Evolutionary conservation across 1,140 invertebrate genomes (phyloP).

Genomic region (Panagrolaimus sp.): DNA sequence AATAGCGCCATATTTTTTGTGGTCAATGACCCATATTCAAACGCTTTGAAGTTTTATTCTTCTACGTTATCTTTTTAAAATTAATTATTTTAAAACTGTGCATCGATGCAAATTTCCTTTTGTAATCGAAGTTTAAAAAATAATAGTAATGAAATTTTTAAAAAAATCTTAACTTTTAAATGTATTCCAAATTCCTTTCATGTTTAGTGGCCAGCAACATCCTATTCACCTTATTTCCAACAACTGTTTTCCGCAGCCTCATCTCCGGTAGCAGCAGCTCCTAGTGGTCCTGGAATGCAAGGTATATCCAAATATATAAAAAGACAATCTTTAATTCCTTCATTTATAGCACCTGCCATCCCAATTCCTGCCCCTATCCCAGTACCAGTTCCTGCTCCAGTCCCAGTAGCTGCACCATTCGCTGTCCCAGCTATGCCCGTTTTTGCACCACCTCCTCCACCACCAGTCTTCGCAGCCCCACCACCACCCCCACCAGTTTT

Average conservation of each 20-base stretch:
- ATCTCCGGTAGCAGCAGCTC: conserved; percentile 29
- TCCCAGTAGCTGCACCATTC: neutral
- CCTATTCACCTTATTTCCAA: conserved; percentile 41
- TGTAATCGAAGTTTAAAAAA: too few relatives aligned
- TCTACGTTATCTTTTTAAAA: too few relatives aligned
- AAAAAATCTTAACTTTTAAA: too few relatives aligned
- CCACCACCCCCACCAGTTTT: neutral
- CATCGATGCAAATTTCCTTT: too few relatives aligned
- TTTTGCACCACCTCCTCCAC: neutral
- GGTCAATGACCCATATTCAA: too few relatives aligned
- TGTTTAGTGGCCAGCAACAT: conserved; percentile 35
- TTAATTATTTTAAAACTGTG: too few relatives aligned
- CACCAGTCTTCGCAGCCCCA: neutral
- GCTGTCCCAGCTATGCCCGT: neutral
- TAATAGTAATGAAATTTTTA: too few relatives aligned
- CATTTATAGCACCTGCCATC: neutral
- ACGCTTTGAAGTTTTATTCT: too few relatives aligned
- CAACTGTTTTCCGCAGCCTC: conserved; percentile 28
- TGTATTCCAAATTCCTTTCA: too few relatives aligned
- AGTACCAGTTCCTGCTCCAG: conserved; percentile 10
- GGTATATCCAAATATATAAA: too few relatives aligned
- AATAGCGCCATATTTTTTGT: too few relatives aligned
- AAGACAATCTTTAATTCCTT: conserved; percentile 22
- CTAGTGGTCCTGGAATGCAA: conserved; percentile 24
- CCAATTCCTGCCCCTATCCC: conserved; percentile 4